A percentile compares a stretch with the other conserved stretches of the same genome.
Conservation (phyloP, 1,140 invertebrate genomes). For the Drosophila murphyi region DNA sequence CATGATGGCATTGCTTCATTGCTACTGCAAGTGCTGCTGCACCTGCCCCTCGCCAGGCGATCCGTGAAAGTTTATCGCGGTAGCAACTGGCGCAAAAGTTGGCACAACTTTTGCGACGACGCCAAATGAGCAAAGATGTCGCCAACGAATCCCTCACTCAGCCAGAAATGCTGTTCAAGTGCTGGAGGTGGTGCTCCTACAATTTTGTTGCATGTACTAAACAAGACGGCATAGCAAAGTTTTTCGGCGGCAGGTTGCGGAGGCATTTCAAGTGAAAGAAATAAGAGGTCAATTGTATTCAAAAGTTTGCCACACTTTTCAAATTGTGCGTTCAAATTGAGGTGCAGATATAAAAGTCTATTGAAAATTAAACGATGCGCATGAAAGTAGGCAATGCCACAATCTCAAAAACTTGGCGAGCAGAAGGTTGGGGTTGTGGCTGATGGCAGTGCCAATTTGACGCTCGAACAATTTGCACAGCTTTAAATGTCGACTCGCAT, state of each 20-base stretch:
- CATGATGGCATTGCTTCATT: not conserved
- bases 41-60: not conserved
- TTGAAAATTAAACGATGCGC: slow-evolving; percentile 75
- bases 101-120: slow-evolving; percentile 61
- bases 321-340: slow-evolving; percentile 80
- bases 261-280: not conserved
- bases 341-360: slow-evolving; percentile 47
- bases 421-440: not conserved
- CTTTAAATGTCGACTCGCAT: slow-evolving; percentile 78
- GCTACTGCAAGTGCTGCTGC: not conserved
- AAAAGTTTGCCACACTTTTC: slow-evolving; percentile 65
- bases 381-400: slow-evolving; percentile 69
- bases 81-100: slow-evolving; percentile 68
- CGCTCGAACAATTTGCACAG: slow-evolving; percentile 80
- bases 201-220: slow-evolving; percentile 71
- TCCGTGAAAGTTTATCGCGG: slow-evolving; percentile 68
- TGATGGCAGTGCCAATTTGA: slow-evolving; percentile 78
- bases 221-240: slow-evolving; percentile 43
- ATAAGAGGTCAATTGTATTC: slow-evolving; percentile 48
- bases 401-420: slow-evolving; percentile 22
- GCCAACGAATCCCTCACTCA: slow-evolving; percentile 7
- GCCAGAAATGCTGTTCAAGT: slow-evolving; percentile 9
- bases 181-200: slow-evolving; percentile 37
- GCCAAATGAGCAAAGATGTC: slow-evolving; percentile 64
- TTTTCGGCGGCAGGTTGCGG: slow-evolving; percentile 29